Evolutionary conservation across 2,888 invertebrate species (phyloP).

Genomic region (Neocrepidodera transversa): DNA sequence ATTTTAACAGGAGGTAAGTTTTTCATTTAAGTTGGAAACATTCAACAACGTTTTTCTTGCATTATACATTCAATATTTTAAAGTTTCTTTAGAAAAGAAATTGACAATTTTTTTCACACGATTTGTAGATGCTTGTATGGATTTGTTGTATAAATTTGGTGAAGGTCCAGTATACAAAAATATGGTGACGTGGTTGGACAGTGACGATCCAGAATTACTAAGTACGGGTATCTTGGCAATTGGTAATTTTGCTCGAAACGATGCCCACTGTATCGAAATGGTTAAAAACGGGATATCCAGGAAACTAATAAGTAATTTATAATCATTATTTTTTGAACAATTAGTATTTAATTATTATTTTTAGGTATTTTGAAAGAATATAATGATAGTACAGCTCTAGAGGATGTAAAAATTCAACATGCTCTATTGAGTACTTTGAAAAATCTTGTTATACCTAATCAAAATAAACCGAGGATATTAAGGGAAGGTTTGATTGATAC

Average conservation of each 20-base stretch:
- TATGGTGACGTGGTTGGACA: constrained; percentile 80
- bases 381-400: constrained; percentile 63
- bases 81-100: too few relatives aligned
- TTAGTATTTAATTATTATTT: background rate
- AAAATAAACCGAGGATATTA: constrained; percentile 78
- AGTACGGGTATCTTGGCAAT: constrained; percentile 85
- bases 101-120: background rate
- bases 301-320: constrained; percentile 68
- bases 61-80: too few relatives aligned
- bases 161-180: constrained; percentile 74
- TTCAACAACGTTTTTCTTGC: too few relatives aligned
- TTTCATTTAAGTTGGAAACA: too few relatives aligned
- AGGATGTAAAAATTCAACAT: constrained; percentile 72
- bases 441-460: constrained; percentile 75
- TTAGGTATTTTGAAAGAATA: constrained; percentile 63
- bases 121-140: constrained; percentile 83
- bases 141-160: constrained; percentile 78
- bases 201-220: constrained; percentile 75
- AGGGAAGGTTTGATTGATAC: constrained; percentile 76
- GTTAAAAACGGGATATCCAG: constrained; percentile 79
- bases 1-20: constrained; percentile 82
- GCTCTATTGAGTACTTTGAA: constrained; percentile 80
- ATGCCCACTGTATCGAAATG: constrained; percentile 84
- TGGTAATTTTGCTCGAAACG: constrained; percentile 89
- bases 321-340: background rate